Base-by-base conservation (phyloP, 2,113 vertebrate species). In the Dicentrarchus labrax region DNA sequence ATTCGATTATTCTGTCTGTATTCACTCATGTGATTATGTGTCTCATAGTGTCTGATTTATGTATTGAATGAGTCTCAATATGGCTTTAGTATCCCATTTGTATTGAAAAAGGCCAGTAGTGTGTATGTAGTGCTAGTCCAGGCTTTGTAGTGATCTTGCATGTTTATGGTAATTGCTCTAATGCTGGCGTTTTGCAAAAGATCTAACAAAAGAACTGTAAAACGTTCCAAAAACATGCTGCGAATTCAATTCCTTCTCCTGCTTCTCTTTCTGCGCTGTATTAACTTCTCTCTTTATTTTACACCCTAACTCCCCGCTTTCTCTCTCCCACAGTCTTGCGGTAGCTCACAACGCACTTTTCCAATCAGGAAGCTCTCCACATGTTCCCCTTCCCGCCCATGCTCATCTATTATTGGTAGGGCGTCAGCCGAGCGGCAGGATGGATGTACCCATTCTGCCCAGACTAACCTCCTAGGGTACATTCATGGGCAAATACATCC, bases 351-450 rank as follows among this genome's bases (percentile, higher is more conserved):
- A 61, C 53, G 15, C 65, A 72, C 73, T 13, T 47, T 56, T 66
- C 76, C 45, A 61, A 72, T 79, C 79, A 76, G 57, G 22, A 72
- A 50, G 56, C 61, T 67, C 77, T 76, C 82, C 30, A 56, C 76
- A 66, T 82, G 80, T 54, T 39, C 36, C 30, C 70, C 53, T 48
- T 62, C 61, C 64, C 19, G 8, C 54, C 57, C 72, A 41, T 19
- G 57, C 65, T 73, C 83, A 82, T 84, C 78, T 75, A 67, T 83
- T 85, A 85, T 72, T 82, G 72, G 39, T 60, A 2, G 2, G 48
- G 43, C 79, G 61, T 84, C 74, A 80, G 51, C 41, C 5, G 11
- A 70, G 57, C 21, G 8, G 60, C 60, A 17, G 68, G 56, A 83
- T 76, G 66, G 76, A 78, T 83, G 82, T 41, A 30, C 56, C 30